A percentile compares a stretch with the other conserved stretches of the same genome.
These are phyloP conservation scores for Pecten maximus DNA, from an alignment of 2,888 invertebrate species.

Conservation along the genomic window DNA sequence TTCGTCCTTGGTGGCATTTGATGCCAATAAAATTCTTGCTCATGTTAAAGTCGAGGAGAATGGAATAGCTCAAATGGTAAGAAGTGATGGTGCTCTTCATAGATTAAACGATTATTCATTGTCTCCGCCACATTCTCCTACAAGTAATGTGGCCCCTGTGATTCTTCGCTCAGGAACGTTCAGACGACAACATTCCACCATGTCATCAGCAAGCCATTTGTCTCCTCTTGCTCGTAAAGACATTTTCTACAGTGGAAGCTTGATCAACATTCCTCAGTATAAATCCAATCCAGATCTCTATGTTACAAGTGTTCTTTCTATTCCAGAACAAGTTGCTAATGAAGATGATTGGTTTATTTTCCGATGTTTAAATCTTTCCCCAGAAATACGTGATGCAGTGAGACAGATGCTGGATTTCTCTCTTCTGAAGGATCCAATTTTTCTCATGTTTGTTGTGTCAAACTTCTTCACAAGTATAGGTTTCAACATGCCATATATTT, in stretches of 20 bases:
- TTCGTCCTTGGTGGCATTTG: not conserved
- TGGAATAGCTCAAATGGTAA: slow-evolving; percentile 46
- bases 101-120: slow-evolving; percentile 45
- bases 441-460: slow-evolving; percentile 92
- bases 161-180: slow-evolving; percentile 40
- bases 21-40: slow-evolving; percentile 27
- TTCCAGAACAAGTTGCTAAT: slow-evolving; percentile 65
- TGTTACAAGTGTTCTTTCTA: slow-evolving; percentile 79
- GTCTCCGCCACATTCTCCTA: slow-evolving; percentile 43
- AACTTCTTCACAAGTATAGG: slow-evolving; percentile 95
- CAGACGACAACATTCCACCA: slow-evolving; percentile 41
- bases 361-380: slow-evolving; percentile 63
- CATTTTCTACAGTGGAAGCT: slow-evolving; percentile 93
- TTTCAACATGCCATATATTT: slow-evolving; percentile 97
- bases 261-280: slow-evolving; percentile 84
- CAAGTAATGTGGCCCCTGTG: slow-evolving; percentile 38
- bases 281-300: slow-evolving; percentile 80
- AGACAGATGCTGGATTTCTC: slow-evolving; percentile 91
- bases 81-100: slow-evolving; percentile 65
- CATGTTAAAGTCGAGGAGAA: slow-evolving; percentile 37
- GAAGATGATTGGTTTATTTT: slow-evolving; percentile 75
- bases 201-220: slow-evolving; percentile 26
- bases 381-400: slow-evolving; percentile 70
- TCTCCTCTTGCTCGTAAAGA: slow-evolving; percentile 92
- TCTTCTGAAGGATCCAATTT: slow-evolving; percentile 92